Base-by-base conservation (phyloP, 1,140 invertebrate species). In the Oncopeltus fasciatus region DNA sequence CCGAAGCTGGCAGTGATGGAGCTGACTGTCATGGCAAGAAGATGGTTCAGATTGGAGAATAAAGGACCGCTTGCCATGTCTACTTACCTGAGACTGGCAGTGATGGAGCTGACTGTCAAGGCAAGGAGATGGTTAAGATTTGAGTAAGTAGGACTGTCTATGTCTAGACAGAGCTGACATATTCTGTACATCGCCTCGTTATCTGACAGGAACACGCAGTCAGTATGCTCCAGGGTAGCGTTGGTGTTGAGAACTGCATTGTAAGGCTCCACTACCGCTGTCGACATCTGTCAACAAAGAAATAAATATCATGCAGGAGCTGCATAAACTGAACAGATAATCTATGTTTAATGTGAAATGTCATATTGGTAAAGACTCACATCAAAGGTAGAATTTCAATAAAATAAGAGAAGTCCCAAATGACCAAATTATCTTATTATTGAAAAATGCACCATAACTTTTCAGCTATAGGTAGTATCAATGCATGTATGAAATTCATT, bases 181-280 rank as follows among this genome's bases (percentile, higher is more conserved):
- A 83, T 80, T 66, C 84, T 80, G 68, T 83, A 85, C 61, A 84
- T 82, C 62, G 80, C 81, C 69, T 83, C 81, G 68, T 82, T 77
- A 71, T 85, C 82, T 12, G 81, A 77, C 73, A 81, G 74, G 69
- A 84, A 82, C 28, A 80, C 79, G 67, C 78, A 83, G 66, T 83
- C 80, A 2, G 80, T 77, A 67, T 80, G 77, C 63, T 82, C 79
- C 29, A 84, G 68, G n/a, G 81, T 83, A 9, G 78, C 79, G 67
- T 82, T 80, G 9, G 80, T 82, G n/a, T 80, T 80, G 27, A 85
- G 71, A 43, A 82, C 76, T 9, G 81, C 78, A 69, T 84, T 84
- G 72, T 85, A 84, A 0, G 83, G 82, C 69, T 84, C 82, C 2
- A 84, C 82, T 20, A 84, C 80, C 21, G 82, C 81, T 71, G 76